A percentile compares a stretch with the other conserved stretches of the same genome.
Conservation (phyloP, 1,140 invertebrate genomes). For the Saxidomus purpurata region DNA sequence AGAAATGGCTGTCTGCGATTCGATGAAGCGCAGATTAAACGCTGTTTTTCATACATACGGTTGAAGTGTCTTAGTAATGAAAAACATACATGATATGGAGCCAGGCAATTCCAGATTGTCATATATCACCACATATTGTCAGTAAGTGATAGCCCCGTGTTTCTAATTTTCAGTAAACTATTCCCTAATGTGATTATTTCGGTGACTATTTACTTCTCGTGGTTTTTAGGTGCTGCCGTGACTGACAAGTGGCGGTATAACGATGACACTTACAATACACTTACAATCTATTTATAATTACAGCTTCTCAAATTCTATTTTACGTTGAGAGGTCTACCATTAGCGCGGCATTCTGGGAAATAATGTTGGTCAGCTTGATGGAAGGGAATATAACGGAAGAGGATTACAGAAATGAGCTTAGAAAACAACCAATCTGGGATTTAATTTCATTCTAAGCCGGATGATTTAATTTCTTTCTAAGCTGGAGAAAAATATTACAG, state of each 20-base stretch:
- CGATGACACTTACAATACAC: neutral
- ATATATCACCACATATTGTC: neutral
- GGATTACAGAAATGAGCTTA: neutral
- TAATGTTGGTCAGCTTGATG: neutral
- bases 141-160: neutral
- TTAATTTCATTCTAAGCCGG: neutral
- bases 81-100: neutral
- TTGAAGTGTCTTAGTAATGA: neutral
- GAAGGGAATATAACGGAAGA: neutral
- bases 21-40: neutral
- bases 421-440: neutral
- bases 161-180: neutral
- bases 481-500: too few species aligned
- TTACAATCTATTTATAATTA: slow-evolving; percentile 1
- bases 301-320: slow-evolving; percentile 6
- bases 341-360: neutral
- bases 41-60: neutral
- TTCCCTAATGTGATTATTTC: neutral
- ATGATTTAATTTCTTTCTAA: too few species aligned
- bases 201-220: neutral
- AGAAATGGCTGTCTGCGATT: neutral
- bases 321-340: neutral
- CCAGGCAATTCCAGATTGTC: neutral
- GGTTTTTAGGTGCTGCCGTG: too few species aligned
- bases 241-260: neutral